Conservation (phyloP, 2,797 vertebrate genomes). For the Urosaurus nigricauda region DNA sequence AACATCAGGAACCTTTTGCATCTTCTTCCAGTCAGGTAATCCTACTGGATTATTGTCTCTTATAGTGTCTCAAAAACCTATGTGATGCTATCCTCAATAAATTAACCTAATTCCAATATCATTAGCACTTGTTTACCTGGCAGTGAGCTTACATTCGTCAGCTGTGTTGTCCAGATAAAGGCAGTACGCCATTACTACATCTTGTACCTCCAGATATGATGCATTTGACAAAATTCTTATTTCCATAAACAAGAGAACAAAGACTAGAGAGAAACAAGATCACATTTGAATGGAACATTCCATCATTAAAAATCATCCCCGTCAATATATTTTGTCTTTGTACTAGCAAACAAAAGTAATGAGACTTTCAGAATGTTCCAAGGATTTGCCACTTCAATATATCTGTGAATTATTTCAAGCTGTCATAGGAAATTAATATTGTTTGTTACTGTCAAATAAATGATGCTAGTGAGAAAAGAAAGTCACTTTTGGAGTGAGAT, state of each 20-base stretch:
- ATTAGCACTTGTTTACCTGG: no score
- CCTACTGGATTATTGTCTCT: not conserved
- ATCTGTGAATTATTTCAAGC: not conserved
- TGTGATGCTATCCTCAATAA: no score
- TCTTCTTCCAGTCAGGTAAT: not conserved
- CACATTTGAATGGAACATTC: not conserved
- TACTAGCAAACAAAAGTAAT: not conserved
- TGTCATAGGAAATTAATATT: not conserved
- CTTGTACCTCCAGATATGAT: not conserved
- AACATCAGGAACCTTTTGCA: no score
- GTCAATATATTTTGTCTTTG: not conserved
- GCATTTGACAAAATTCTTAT: not conserved
- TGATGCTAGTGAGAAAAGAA: not conserved
- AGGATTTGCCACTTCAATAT: not conserved
- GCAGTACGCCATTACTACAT: no score
- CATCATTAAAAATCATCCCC: not conserved
- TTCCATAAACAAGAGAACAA: not conserved
- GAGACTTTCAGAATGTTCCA: not conserved
- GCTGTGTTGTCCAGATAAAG: no score
- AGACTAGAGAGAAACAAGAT: not conserved
- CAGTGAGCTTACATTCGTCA: no score
- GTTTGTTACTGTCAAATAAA: not conserved
- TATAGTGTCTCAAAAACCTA: no score
- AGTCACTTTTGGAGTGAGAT: not conserved
- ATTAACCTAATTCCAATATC: no score